These are phyloP conservation scores for Plagodis dolabraria DNA, from an alignment of 2,888 invertebrate species.

Conservation along the genomic window DNA sequence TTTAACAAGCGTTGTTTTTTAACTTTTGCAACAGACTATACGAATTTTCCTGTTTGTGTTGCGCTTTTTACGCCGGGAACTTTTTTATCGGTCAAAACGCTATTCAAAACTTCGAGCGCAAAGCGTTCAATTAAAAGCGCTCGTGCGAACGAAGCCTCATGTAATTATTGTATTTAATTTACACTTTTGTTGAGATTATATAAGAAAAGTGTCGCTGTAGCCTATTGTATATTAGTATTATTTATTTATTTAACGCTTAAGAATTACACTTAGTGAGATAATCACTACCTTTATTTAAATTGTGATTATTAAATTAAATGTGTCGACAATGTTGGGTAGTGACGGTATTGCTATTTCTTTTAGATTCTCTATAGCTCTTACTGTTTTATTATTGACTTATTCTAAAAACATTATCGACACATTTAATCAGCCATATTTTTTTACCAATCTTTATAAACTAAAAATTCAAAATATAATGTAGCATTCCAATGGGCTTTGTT, in stretches of 20 bases:
- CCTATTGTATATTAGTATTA: conserved; percentile 79
- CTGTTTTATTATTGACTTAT: background rate
- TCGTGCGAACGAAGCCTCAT: too few relatives aligned
- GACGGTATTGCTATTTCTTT: background rate
- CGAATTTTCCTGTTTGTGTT: too few relatives aligned
- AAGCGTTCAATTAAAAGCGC: too few relatives aligned
- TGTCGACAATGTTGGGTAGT: conserved; percentile 30
- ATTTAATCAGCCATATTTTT: conserved; percentile 34
- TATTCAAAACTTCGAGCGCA: too few relatives aligned
- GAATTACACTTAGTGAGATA: conserved; percentile 66
- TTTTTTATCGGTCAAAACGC: too few relatives aligned
- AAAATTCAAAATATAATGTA: conserved; percentile 26
- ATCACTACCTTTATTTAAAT: conserved; percentile 62
- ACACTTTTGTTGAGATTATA: conserved; percentile 9
- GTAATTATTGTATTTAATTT: too few relatives aligned
- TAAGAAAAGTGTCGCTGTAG: conserved; percentile 43
- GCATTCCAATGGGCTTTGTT: conserved; percentile 40
- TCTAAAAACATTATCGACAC: conserved; percentile 21
- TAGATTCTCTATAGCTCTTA: too few relatives aligned
- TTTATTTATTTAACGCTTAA: conserved; percentile 81
- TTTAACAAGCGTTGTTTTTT: too few relatives aligned
- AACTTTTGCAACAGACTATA: too few relatives aligned
- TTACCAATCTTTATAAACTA: conserved; percentile 31
- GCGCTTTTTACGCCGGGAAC: too few relatives aligned
- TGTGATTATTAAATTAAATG: conserved; percentile 39